These are phyloP conservation scores for Microtus pennsylvanicus DNA, from an alignment of 2,113 vertebrate species.

Conservation along the genomic window DNA sequence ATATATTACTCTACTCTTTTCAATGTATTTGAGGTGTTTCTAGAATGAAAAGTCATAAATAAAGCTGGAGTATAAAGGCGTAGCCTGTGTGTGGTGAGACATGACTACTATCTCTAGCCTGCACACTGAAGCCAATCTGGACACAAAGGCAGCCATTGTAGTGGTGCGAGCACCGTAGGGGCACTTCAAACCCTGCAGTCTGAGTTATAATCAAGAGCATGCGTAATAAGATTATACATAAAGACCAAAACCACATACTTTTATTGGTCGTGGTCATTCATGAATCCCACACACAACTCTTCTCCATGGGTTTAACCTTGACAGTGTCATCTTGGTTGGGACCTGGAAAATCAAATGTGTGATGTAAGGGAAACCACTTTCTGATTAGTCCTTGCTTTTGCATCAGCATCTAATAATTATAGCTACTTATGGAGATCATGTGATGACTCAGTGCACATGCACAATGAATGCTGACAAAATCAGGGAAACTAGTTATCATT, in stretches of 20 bases:
- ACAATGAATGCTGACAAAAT: not conserved
- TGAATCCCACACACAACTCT: not conserved
- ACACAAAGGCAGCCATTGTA: not conserved
- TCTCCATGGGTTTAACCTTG: not conserved
- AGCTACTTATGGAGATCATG: not conserved
- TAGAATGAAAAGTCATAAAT: not conserved
- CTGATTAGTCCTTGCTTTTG: not conserved
- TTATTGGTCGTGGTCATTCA: not conserved
- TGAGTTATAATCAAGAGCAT: slow-evolving; percentile 42
- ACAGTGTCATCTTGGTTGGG: not conserved
- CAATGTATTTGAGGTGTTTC: slow-evolving; percentile 15
- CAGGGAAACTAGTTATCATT: not conserved
- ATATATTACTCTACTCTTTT: not conserved
- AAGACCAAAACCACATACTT: not conserved
- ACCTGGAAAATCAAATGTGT: not conserved
- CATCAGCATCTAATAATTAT: not conserved
- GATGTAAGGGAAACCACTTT: not conserved
- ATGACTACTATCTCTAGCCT: not conserved
- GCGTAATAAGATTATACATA: not conserved
- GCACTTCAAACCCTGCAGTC: not conserved
- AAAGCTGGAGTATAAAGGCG: slow-evolving; percentile 24
- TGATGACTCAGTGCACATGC: not conserved
- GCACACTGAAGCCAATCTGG: not conserved
- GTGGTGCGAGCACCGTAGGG: not conserved
- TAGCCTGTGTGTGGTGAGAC: not conserved